These are phyloP conservation scores for Tanaodytes sp. DNA, from an alignment of 2,888 invertebrate genomes.

Conservation along the genomic window DNA sequence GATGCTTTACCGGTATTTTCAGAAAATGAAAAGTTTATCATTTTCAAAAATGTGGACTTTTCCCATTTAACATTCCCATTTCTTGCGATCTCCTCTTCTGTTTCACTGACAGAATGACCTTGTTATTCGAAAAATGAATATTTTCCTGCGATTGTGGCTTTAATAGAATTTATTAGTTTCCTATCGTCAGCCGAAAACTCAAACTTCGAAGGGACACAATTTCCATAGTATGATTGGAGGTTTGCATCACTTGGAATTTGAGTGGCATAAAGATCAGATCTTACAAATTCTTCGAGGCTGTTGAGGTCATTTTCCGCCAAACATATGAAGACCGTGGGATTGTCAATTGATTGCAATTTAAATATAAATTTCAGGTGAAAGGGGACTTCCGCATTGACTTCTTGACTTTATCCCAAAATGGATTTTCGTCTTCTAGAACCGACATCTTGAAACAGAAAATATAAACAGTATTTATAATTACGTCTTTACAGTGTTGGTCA, in stretches of 20 bases:
- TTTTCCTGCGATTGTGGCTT: no score
- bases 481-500: no score
- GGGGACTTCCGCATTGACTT: no score
- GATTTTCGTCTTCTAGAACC: no score
- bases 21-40: neutral
- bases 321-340: neutral
- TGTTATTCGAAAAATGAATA: no score
- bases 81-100: no score
- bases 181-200: neutral
- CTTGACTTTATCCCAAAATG: no score
- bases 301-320: neutral
- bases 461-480: no score
- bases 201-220: neutral
- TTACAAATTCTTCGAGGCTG: neutral
- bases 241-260: slow-evolving; percentile 4
- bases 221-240: neutral
- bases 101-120: no score
- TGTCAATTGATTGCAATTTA: neutral
- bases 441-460: no score
- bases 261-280: neutral
- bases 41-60: neutral
- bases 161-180: no score
- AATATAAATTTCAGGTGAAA: slow-evolving; percentile 2
- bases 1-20: neutral
- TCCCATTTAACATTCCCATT: no score